phyloP scores from a whole-genome alignment of 2,888 invertebrate species.

The Halictus quadricinctus region DNA sequence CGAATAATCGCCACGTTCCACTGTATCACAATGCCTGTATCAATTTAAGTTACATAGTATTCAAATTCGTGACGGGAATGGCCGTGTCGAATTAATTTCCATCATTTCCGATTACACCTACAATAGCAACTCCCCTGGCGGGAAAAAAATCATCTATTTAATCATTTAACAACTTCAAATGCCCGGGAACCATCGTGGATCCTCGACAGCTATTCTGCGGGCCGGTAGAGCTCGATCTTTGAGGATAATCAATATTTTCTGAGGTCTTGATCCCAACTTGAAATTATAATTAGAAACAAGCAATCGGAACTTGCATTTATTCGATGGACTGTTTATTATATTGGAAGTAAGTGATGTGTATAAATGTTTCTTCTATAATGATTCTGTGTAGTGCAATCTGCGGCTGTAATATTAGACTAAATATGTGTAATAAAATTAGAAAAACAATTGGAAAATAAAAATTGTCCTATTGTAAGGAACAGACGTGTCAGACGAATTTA shows the following conservation, averaged over 20 bases:
- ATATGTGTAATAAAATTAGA: too few species aligned
- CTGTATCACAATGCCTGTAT: slow-evolving; percentile 3
- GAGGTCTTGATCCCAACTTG: too few species aligned
- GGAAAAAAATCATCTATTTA: not conserved
- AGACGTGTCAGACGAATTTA: too few species aligned
- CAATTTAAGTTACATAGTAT: slow-evolving; percentile 7
- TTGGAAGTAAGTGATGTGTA: too few species aligned
- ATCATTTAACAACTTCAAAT: not conserved
- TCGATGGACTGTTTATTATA: too few species aligned
- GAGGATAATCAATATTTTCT: not conserved
- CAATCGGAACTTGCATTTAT: not conserved
- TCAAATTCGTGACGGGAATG: not conserved
- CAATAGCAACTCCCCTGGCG: not conserved
- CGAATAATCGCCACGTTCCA: slow-evolving; percentile 6
- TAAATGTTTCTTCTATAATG: too few species aligned
- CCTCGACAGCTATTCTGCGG: not conserved
- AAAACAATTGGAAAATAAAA: too few species aligned
- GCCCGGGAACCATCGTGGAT: not conserved
- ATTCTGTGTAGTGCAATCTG: too few species aligned
- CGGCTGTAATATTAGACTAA: too few species aligned
- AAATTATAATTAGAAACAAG: too few species aligned
- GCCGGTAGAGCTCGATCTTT: not conserved
- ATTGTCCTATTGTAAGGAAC: too few species aligned
- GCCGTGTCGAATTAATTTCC: slow-evolving; percentile 7
- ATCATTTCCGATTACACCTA: not conserved